Base-by-base conservation (phyloP, 2,888 invertebrate genomes). In the Tetheella fluctuosa region DNA sequence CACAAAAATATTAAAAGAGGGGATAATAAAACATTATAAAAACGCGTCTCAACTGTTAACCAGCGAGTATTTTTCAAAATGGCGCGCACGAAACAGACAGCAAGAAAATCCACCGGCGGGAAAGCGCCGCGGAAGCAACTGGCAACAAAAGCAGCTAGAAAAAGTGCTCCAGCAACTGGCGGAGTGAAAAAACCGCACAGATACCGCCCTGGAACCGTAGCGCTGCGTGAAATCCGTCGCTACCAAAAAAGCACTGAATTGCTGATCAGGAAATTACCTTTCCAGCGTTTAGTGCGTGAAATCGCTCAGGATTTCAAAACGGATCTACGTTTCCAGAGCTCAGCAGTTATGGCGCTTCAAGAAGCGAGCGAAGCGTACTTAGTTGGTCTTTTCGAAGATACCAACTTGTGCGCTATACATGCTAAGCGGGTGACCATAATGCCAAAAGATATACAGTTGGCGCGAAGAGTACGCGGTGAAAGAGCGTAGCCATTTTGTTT, bases 341-440 rank as follows among this genome's bases (percentile, higher is more conserved):
- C 95, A 0, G 95, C 96, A 4, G 95, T 96, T 5, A 94, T 95
- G 89, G 96, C 96, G 59, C 85, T 96, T 25, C 95, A 96, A 70
- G 94, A 94, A 68, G 94, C 94, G 0, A 92, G 95, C 73, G 90
- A 96, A 79, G 94, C 94, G 68, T 94, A 96, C 74, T 79, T 96
- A 30, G 95, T 96, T 15, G 95, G 96, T 12, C 85, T 96, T 0
- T 96, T 96, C 77, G 96, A 96, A 80, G 96, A 96, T 75, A 97
- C 96, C 28, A 97, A 97, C 81, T 86, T 97, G 73, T 96, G 96
- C 82, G 96, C 96, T 42, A 96, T 97, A 70, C 96, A 97, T 75
- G 96, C 89, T 0, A 90, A 86, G 53, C 69, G 91, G 2, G 90
- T 91, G 0, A 91, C 90, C 0, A 90, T 90, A 0, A 90, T 91